A percentile compares a stretch with the other conserved stretches of the same genome.
Evolutionary conservation across 64 coral and sea anemone species (phyloP).

Genomic region (Stichodactyla mertensii): DNA sequence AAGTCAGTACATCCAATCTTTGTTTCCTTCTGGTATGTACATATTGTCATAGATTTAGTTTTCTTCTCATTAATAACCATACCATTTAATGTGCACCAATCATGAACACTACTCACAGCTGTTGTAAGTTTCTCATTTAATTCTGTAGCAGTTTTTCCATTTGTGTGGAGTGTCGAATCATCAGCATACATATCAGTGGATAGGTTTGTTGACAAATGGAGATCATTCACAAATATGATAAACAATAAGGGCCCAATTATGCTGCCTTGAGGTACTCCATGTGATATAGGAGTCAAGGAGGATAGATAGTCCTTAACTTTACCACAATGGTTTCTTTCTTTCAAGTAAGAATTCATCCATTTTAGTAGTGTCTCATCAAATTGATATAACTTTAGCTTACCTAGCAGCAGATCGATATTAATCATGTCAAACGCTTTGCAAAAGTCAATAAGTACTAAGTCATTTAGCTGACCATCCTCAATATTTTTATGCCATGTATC

Average conservation of each 20-base stretch:
- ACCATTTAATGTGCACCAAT: too few relatives aligned
- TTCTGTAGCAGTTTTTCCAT: too few relatives aligned
- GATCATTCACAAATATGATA: too few relatives aligned
- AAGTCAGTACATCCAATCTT: too few relatives aligned
- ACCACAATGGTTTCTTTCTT: not conserved
- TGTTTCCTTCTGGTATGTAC: too few relatives aligned
- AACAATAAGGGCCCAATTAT: not conserved
- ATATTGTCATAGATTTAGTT: too few relatives aligned
- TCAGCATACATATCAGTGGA: too few relatives aligned
- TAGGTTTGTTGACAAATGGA: too few relatives aligned
- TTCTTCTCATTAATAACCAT: too few relatives aligned
- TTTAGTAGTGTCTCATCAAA: not conserved
- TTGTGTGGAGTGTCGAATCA: too few relatives aligned
- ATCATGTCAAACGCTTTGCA: conserved; percentile 31
- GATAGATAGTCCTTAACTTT: not conserved
- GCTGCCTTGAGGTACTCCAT: conserved; percentile 1
- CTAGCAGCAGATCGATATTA: not conserved
- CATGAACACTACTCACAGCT: too few relatives aligned
- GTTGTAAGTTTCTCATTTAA: too few relatives aligned
- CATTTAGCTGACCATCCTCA: conserved; percentile 13
- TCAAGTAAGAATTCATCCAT: not conserved
- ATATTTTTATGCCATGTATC: conserved; percentile 18
- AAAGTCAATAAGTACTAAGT: conserved; percentile 2
- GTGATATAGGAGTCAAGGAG: not conserved
- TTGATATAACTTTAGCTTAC: conserved; percentile 15